phyloP scores from a whole-genome alignment of 2,888 invertebrate species.

The Chydorus sphaericus region DNA sequence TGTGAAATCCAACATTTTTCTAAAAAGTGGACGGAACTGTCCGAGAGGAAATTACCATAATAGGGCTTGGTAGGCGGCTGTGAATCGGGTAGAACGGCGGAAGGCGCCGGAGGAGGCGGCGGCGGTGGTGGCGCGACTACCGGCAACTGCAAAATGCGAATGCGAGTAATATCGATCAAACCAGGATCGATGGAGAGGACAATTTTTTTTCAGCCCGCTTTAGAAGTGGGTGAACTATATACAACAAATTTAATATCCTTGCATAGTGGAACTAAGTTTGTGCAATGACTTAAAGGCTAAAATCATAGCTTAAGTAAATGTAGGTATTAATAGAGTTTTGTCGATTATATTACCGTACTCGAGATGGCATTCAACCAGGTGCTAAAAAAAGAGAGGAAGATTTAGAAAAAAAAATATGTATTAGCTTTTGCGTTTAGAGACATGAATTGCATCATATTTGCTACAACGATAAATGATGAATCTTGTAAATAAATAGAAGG shows the following conservation, averaged over 20 bases:
- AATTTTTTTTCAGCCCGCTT: background rate
- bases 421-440: background rate
- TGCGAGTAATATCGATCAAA: constrained; percentile 3
- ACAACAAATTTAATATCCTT: too few species aligned
- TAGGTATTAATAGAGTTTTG: background rate
- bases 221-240: background rate
- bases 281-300: too few species aligned
- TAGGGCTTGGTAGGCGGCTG: too few species aligned
- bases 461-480: too few species aligned
- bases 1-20: too few species aligned
- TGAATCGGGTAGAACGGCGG: too few species aligned
- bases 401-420: background rate
- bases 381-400: background rate
- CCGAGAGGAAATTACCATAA: too few species aligned
- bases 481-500: too few species aligned
- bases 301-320: background rate
- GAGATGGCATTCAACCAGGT: background rate
- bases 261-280: too few species aligned
- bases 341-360: constrained; percentile 1
- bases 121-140: background rate
- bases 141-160: constrained; percentile 1
- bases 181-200: background rate
- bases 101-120: background rate
- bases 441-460: background rate
- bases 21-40: too few species aligned